phyloP scores from a whole-genome alignment of 2,797 vertebrate genomes.

The Apodemus agrarius region DNA sequence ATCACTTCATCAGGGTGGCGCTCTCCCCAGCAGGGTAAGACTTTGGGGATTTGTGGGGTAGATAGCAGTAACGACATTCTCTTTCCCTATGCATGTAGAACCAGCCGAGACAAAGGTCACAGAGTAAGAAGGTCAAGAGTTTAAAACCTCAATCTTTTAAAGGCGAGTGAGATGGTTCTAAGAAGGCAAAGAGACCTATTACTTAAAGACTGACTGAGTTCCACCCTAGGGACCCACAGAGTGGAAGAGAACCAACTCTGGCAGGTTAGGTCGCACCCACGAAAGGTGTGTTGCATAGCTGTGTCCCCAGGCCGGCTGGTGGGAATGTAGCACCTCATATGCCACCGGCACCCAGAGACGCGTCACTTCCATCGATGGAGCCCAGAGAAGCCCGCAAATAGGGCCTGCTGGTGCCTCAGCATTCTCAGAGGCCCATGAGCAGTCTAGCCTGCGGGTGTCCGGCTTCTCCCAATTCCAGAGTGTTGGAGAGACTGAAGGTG shows the following conservation, averaged over 20 bases:
- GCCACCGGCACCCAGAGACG: not conserved
- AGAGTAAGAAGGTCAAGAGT: not conserved
- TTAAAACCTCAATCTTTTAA: not conserved
- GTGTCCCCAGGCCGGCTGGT: not conserved
- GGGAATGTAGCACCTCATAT: not conserved
- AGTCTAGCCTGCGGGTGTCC: not conserved
- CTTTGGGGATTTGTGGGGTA: not conserved
- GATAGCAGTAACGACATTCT: not conserved
- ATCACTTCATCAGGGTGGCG: not conserved
- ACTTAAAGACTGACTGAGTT: too few species aligned
- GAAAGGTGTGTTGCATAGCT: not conserved
- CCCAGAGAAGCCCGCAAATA: not conserved
- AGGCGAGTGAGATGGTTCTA: not conserved
- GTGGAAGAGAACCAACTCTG: not conserved
- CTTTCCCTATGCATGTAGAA: conserved; percentile 33
- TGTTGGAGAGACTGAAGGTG: not conserved
- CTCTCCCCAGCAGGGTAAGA: not conserved
- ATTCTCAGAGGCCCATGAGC: not conserved
- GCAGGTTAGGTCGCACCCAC: not conserved
- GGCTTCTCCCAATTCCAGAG: not conserved
- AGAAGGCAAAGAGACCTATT: not conserved
- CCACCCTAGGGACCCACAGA: not conserved
- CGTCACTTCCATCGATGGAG: not conserved
- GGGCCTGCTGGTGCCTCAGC: not conserved
- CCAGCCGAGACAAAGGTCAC: not conserved